Conservation (phyloP, 2,888 invertebrate species). For the Luffia ferchaultella region DNA sequence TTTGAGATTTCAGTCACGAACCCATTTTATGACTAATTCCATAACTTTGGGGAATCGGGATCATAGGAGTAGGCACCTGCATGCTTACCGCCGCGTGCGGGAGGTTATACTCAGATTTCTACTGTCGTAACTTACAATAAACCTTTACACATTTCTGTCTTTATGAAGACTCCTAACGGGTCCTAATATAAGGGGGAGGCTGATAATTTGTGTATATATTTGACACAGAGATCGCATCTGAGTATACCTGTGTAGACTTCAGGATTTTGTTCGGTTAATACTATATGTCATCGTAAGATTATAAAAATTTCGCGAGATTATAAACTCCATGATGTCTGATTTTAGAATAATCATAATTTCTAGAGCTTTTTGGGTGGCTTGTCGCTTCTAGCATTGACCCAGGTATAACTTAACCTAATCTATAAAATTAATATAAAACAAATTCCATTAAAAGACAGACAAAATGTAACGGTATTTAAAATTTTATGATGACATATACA, state of each 20-base stretch:
- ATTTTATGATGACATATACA: too few species aligned
- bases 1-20: slow-evolving; percentile 65
- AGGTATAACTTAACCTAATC: too few species aligned
- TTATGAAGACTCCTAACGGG: neutral
- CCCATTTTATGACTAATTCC: slow-evolving; percentile 67
- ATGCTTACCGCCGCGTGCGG: slow-evolving; percentile 37
- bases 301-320: neutral
- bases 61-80: slow-evolving; percentile 38
- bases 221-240: neutral
- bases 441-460: too few species aligned
- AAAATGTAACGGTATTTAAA: too few species aligned
- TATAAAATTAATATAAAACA: too few species aligned
- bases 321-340: neutral
- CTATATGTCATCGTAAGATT: too few species aligned
- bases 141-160: neutral
- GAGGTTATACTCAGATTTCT: neutral
- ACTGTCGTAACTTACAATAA: neutral
- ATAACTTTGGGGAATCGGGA: slow-evolving; percentile 64
- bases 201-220: neutral
- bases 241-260: neutral
- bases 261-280: neutral
- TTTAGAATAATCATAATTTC: neutral
- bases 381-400: too few species aligned
- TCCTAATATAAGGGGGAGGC: neutral
- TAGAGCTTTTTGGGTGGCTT: too few species aligned